Evolutionary conservation across 2,888 invertebrate species (phyloP), one percentile per base, ranked within the genome.

Genomic region (Eubasilissa splendida): DNA sequence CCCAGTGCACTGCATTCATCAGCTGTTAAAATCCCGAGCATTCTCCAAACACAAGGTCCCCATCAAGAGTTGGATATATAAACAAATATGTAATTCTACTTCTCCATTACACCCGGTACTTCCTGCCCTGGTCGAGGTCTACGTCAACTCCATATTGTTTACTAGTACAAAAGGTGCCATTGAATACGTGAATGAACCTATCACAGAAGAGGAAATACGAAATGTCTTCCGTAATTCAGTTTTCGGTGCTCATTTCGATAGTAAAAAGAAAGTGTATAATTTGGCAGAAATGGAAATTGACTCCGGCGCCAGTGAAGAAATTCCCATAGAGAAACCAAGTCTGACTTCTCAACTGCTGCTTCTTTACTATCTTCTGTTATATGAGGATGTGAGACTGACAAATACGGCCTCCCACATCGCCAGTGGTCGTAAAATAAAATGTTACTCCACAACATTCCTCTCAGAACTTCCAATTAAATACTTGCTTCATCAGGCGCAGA

Each of bases 31-130:
- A 87, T 97, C 97, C 7, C 91, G 98, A 84, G 97, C 97, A 0
- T 99, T 99, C 87, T 96, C 97, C 0, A 99, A 98, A 87, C 97
- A 99, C 87, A 96, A 97, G 88, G 98, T 99, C 1, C 96, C 97
- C 0, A 98, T 99, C 7, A 98, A 97, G 89, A 96, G 95, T 85
- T 99, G 99, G 99, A 98, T 99, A 84, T 98, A 97, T 86, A 93
- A 94, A 84, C 99, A 99, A 90, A 95, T 99, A 79, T 96, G 97
- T 86, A 94, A 94, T 84, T 95, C 96, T 84, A 93, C 94, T 0
- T 93, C 96, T n/a, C 99, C 99, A 0, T 88, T 99, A 70, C 99
- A 99, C 89, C 96, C 98, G 0, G 96, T 98, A 1, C 92, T 99
- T 87, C 97, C 98, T 0, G 95, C 96, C 2, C 90, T 99, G 52